Conservation (phyloP, 2,113 vertebrate species). For the Neoarius graeffei region DNA sequence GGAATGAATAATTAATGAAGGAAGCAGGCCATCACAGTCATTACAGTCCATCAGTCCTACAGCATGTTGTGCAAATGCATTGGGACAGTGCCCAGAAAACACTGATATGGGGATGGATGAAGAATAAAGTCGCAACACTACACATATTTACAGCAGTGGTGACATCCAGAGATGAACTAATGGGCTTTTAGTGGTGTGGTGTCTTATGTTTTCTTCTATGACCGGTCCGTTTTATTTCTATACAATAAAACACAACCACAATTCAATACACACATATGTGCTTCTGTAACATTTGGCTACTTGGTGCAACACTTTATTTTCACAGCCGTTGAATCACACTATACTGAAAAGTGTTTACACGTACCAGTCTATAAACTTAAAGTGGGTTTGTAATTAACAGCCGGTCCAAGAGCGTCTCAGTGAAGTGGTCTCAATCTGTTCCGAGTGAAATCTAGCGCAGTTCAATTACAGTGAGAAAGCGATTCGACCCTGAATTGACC, state of each 20-base stretch:
- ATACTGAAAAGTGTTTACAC: not conserved
- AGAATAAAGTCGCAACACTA: not conserved
- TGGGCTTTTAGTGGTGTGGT: not conserved
- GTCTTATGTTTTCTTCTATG: not conserved
- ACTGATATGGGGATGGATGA: not conserved
- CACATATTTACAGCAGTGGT: not conserved
- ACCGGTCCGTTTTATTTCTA: not conserved
- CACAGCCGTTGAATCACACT: not conserved
- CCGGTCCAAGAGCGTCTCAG: not conserved
- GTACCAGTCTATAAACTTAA: not conserved
- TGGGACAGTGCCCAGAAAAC: not conserved
- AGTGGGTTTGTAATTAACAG: slow-evolving; percentile 4
- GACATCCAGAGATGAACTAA: not conserved
- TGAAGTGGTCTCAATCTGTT: not conserved
- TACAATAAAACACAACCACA: not conserved
- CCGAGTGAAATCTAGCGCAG: not conserved
- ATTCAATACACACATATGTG: not conserved
- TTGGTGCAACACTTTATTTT: not conserved
- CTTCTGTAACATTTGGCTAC: not conserved
- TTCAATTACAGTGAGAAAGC: not conserved
- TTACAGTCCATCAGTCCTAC: not conserved
- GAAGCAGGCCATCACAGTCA: not conserved
- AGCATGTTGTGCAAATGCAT: slow-evolving; percentile 1
- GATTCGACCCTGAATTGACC: not conserved
- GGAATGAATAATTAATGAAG: slow-evolving; percentile 2